These are phyloP conservation scores for Microctenopoma lineatum DNA, from an alignment of 2,797 vertebrate genomes.

Conservation along the genomic window DNA sequence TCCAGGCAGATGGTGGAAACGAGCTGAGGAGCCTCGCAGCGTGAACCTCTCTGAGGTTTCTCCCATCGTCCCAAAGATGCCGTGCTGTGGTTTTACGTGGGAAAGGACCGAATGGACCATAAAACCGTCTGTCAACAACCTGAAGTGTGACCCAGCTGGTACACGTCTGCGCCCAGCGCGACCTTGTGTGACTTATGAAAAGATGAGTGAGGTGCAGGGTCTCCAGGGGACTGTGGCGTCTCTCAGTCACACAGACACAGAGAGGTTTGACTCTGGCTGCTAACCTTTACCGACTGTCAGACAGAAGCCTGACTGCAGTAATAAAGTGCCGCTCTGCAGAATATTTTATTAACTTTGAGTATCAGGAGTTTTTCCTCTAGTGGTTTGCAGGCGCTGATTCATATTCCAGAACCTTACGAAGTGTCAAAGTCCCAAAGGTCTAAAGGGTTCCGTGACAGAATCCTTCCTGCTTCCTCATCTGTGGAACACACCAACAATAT, in stretches of 20 bases:
- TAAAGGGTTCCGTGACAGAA: not conserved
- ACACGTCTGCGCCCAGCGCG: conserved; percentile 10
- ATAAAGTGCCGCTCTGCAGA: conserved; percentile 11
- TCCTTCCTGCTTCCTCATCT: not conserved
- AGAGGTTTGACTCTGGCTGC: conserved; percentile 6
- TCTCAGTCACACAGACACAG: not conserved
- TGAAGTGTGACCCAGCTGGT: not conserved
- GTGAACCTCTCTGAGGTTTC: conserved; percentile 10
- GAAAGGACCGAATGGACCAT: not conserved
- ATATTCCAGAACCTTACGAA: conserved; percentile 18
- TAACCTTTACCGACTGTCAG: conserved; percentile 29
- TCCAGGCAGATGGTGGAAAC: conserved; percentile 2
- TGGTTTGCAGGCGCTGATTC: conserved; percentile 13
- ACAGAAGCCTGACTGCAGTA: not conserved
- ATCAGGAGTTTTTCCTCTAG: not conserved
- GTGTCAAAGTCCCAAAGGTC: not conserved
- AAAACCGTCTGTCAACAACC: not conserved
- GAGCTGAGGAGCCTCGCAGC: conserved; percentile 20
- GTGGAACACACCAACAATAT: not conserved
- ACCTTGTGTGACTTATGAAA: conserved; percentile 50
- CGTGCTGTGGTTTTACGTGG: not conserved
- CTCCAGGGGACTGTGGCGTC: not conserved
- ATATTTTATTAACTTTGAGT: conserved; percentile 15
- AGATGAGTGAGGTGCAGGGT: conserved; percentile 31
- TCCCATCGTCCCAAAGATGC: conserved; percentile 27